Conservation (phyloP, 2,888 invertebrate species). For the Timandra comae region DNA sequence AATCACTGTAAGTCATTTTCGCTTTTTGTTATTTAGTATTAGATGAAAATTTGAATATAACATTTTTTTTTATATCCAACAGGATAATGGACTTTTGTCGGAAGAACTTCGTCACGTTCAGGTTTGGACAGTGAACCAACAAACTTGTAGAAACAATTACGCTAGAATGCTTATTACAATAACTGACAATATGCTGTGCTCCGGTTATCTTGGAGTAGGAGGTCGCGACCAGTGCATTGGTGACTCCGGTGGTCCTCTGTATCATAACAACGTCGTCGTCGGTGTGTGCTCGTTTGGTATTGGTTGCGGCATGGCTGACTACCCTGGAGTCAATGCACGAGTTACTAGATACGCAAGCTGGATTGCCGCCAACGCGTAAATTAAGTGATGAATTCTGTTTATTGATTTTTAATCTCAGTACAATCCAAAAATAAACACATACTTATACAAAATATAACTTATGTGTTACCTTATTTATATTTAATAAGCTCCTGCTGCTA, state of each 20-base stretch:
- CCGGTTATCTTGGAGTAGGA: slow-evolving; percentile 30
- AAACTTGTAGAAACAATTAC: slow-evolving; percentile 26
- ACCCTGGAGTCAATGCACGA: slow-evolving; percentile 32
- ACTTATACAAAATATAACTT: no score
- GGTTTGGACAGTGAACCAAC: slow-evolving; percentile 34
- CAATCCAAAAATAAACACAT: no score
- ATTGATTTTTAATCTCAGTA: no score
- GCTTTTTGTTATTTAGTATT: no score
- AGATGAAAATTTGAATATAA: no score
- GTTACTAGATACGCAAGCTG: slow-evolving; percentile 26
- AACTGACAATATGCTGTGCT: slow-evolving; percentile 38
- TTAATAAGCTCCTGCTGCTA: no score
- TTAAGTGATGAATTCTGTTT: no score
- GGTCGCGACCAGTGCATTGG: slow-evolving; percentile 35
- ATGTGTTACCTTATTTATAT: no score
- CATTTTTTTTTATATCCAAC: no score
- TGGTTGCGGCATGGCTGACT: slow-evolving; percentile 23
- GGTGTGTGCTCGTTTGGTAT: slow-evolving; percentile 32
- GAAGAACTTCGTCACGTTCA: slow-evolving; percentile 35
- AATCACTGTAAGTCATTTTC: slow-evolving; percentile 35
- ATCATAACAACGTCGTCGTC: slow-evolving; percentile 29
- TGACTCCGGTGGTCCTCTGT: slow-evolving; percentile 36
- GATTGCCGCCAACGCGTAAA: slow-evolving; percentile 34
- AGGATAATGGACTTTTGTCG: no score
- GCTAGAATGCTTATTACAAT: slow-evolving; percentile 14